phyloP scores from a whole-genome alignment of 2,888 invertebrate species.

The Isoperla grammatica region DNA sequence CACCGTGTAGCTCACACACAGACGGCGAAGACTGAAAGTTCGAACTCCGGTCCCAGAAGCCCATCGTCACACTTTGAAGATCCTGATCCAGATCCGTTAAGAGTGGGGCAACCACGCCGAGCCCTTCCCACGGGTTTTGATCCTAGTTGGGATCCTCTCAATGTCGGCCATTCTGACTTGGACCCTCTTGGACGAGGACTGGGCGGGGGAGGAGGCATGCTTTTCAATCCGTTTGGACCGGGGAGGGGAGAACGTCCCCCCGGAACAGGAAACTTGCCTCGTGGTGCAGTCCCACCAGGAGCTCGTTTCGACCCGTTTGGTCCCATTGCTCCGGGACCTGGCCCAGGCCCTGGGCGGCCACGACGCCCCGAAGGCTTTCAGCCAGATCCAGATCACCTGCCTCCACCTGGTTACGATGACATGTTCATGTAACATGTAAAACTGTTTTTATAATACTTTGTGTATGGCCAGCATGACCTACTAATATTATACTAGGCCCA shows the following conservation, averaged over 20 bases:
- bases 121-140: conserved; percentile 1
- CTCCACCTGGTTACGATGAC: conserved; percentile 69
- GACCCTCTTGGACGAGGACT: conserved; percentile 57
- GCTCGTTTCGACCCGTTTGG: conserved; percentile 84
- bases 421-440: conserved; percentile 60
- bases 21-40: conserved; percentile 3
- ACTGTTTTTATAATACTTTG: too few species aligned
- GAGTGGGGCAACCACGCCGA: conserved; percentile 14
- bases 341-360: conserved; percentile 8
- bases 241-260: conserved; percentile 6
- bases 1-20: conserved; percentile 18
- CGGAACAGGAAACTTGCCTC: conserved; percentile 36
- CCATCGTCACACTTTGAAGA: background rate
- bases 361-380: conserved; percentile 31
- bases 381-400: conserved; percentile 69
- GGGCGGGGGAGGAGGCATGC: conserved; percentile 57
- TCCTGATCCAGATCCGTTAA: conserved; percentile 11
- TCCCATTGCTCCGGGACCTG: conserved; percentile 48
- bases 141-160: conserved; percentile 37
- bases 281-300: conserved; percentile 65
- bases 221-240: conserved; percentile 57
- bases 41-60: background rate
- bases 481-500: too few species aligned
- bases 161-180: conserved; percentile 68
- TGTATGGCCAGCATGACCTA: too few species aligned